Base-by-base conservation (phyloP, 92 coral and sea anemone genomes). In the Porites rus region DNA sequence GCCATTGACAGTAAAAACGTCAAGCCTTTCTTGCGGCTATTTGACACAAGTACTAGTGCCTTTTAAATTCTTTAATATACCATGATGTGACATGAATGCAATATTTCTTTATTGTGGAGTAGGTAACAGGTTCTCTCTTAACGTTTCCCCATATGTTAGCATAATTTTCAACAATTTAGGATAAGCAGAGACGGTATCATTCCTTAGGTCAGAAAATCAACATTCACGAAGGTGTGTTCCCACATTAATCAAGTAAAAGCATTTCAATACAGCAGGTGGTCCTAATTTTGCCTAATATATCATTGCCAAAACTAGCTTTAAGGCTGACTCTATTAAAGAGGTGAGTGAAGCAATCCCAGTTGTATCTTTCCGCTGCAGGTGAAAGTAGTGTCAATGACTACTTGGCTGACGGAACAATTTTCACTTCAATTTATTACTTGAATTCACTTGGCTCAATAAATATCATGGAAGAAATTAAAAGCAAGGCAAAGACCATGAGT, bases 361-460 rank as follows among this genome's bases (percentile, higher is more conserved):
- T 56, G 8, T 2, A n/a, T 65, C 7, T 65, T 19, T 65, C 21
- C 21, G 3, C 11, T 62, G 66, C 72, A 18, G 51, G 20, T 12
- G 79, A 79, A 2, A 75, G 52, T 1, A 16, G 31, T 2, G 66
- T 84, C 9, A 67, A 53, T 11, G 87, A 64, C 2, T 86, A 71
- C 63, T 43, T 73, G 20, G 28, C 22, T 22, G 77, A 79, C 50
- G 91, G 91, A 12, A 28, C 69, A 1, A 81, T 72, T 17, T 38
- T 28, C 24, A 65, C 84, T 61, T 22, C 95, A 28, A 73, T 92
- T 64, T 81, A 63, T 51, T 92, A 86, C 78, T 70, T 90, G 69
- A 92, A 90, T 62, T 50, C 95, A 21, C 73, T 92, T 38, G 93
- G 91, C 8, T 82, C 88, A 1, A 24, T 90, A 16, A 76, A 67